Conservation (phyloP, 2,888 invertebrate genomes). For the Monochamus alternatus region DNA sequence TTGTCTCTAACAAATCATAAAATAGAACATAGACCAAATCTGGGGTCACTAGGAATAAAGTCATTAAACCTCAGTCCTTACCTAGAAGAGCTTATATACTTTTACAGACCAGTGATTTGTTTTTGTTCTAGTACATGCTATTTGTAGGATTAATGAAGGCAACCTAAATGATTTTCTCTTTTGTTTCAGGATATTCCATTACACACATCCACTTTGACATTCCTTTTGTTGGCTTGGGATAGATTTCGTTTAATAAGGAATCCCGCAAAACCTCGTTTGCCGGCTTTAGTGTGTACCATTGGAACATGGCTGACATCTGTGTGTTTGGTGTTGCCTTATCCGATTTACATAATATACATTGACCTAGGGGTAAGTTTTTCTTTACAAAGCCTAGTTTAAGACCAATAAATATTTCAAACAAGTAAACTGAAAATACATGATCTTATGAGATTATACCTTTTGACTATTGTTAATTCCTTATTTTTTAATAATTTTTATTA, state of each 20-base stretch:
- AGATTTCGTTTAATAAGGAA: conserved; percentile 78
- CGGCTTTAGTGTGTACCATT: conserved; percentile 79
- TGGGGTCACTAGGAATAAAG: too few relatives aligned
- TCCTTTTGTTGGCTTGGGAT: conserved; percentile 80
- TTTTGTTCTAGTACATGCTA: background rate
- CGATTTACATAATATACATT: conserved; percentile 81
- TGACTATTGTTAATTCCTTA: too few relatives aligned
- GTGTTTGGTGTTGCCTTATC: conserved; percentile 82
- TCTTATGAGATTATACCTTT: too few relatives aligned
- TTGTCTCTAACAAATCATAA: too few relatives aligned
- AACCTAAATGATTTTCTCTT: conserved; percentile 15
- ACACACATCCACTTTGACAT: conserved; percentile 81
- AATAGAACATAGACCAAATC: too few relatives aligned
- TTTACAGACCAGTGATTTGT: background rate
- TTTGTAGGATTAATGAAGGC: background rate
- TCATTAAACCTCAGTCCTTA: too few relatives aligned
- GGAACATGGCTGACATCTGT: conserved; percentile 82
- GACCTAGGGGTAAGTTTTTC: conserved; percentile 78
- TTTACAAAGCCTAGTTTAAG: background rate
- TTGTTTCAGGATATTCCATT: conserved; percentile 78
- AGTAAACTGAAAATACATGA: too few relatives aligned
- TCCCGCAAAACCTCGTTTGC: conserved; percentile 77
- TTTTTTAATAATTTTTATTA: too few relatives aligned
- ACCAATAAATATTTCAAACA: too few relatives aligned
- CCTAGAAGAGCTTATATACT: too few relatives aligned